Base-by-base conservation (phyloP, 1,140 invertebrate genomes). In the Thaumatotibia leucotreta region DNA sequence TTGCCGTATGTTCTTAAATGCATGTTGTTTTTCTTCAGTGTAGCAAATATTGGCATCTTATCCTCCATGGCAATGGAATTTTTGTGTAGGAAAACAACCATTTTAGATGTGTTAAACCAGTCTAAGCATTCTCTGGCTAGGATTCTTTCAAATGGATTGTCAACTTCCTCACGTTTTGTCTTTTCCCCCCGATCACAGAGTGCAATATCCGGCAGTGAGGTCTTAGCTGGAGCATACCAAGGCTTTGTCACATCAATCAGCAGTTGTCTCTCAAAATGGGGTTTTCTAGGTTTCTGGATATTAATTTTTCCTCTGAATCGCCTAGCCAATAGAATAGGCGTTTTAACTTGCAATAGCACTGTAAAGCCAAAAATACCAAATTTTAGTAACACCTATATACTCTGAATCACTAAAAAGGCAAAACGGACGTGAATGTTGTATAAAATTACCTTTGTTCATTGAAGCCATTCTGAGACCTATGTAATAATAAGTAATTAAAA, bases 281-380 rank as follows among this genome's bases (percentile, higher is more conserved):
- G 93, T 62, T 92, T 86, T 82, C 92, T 92, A 0, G 95, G 96
- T 68, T 92, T 94, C 80, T 95, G 94, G 52, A 96, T 93, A 78
- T 96, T 96, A 29, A 96, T 95, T 86, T 95, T 96, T 0, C 93
- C 92, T 20, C 93, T 90, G 77, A 93, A 95, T 70, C 95, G 91
- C 77, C 93, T 93, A 11, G 93, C 92, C 68, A 94, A 92, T 9
- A 92, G 67, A 6, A 92, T 80, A 1, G 92, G 84, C 2, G 82
- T 68, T 33, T 86, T 82, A 8, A 79, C 68, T 63, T 84, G 79
- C 45, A 92, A 77, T 52, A 93, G 69, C 35, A 67, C 92, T 92
- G 74, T 35, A 87, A 89, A 69, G 54, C 39, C 69, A 69, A 45
- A 72, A 69, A 14, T 31, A 72, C n/a, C n/a, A n/a, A n/a, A n/a